These are phyloP conservation scores for Acronicta aceris DNA, from an alignment of 2,888 invertebrate genomes.

Conservation along the genomic window DNA sequence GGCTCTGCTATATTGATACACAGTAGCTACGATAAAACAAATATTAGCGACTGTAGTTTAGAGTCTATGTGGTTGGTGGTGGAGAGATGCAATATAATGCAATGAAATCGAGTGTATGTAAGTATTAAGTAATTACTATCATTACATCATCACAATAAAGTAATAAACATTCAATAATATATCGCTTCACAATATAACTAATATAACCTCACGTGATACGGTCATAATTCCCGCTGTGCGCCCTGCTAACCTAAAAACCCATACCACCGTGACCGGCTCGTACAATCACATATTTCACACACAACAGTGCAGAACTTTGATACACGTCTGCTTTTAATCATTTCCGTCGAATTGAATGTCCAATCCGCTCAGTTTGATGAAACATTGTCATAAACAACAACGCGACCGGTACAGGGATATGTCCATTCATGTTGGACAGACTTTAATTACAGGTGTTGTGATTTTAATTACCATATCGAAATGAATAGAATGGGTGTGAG, in stretches of 20 bases:
- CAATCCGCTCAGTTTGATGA: conserved; percentile 1
- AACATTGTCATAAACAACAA: conserved; percentile 6
- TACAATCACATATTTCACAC: conserved; percentile 1
- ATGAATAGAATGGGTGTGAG: too few relatives aligned
- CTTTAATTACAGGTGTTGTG: neutral
- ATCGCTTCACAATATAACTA: neutral
- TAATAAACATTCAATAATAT: too few relatives aligned
- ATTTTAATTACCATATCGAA: neutral
- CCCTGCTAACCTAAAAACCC: conserved; percentile 4
- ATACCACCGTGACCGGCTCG: neutral
- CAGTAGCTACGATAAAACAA: too few relatives aligned
- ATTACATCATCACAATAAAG: too few relatives aligned
- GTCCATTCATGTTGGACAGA: neutral
- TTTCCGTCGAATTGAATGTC: conserved; percentile 16
- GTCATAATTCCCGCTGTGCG: neutral
- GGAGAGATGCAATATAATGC: too few relatives aligned
- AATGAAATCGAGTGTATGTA: too few relatives aligned
- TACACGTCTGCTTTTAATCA: conserved; percentile 23
- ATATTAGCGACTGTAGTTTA: too few relatives aligned
- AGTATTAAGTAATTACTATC: too few relatives aligned
- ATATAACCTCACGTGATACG: neutral
- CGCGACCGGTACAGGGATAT: neutral
- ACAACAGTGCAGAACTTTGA: conserved; percentile 1
- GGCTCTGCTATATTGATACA: too few relatives aligned
- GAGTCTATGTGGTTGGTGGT: too few relatives aligned